Base-by-base conservation (phyloP, 2,113 vertebrate species). In the Pluvianellus socialis region DNA sequence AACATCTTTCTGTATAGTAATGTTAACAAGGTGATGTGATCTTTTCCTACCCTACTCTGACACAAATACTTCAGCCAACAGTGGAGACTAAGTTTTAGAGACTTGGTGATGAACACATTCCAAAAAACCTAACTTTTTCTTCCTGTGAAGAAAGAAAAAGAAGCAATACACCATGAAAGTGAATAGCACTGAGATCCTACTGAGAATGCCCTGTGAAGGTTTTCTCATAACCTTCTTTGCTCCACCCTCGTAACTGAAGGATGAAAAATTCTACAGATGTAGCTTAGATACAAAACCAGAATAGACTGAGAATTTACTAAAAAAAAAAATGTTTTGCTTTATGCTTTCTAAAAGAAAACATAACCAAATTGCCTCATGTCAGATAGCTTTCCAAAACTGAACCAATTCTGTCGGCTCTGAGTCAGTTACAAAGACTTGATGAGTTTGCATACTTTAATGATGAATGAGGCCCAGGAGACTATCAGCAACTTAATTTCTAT, bases 231-330 rank as follows among this genome's bases (percentile, higher is more conserved):
- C 26, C 8, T 4, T 80, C 38, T 77, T 76, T 86, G 6, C 13
- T 92, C 14, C 12, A 33, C 27, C n/a, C 17, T 35, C 21, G 32
- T 33, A 91, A 67, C 9, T n/a, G 44, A 58, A 67, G 18, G 40
- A 26, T 27, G 50, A 47, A 84, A 86, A 71, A 71, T 47, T 62
- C 14, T 63, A 33, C 13, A 63, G 16, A 10, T n/a, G 3, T 28
- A 67, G 6, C 8, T 87, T 47, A 63, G 4, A n/a, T 9, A 24
- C 2, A 56, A 0, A 44, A 88, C 21, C 10, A 80, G 19, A 53
- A 66, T 2, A 62, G 24, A 58, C 1, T 0, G 3, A 26, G 9
- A 3, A 32, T 81, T 58, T 55, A 74, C 26, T 47, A 20, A 49
- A 80, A 66, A 71, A 40, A 47, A 52, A 88, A 70, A n/a, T 8